Percentiles rank a stretch among this genome's conserved stretches.
Evolutionary conservation across 37 sponge, comb jelly and placozoan genomes (phyloP).

Genomic region (Spongilla lacustris): DNA sequence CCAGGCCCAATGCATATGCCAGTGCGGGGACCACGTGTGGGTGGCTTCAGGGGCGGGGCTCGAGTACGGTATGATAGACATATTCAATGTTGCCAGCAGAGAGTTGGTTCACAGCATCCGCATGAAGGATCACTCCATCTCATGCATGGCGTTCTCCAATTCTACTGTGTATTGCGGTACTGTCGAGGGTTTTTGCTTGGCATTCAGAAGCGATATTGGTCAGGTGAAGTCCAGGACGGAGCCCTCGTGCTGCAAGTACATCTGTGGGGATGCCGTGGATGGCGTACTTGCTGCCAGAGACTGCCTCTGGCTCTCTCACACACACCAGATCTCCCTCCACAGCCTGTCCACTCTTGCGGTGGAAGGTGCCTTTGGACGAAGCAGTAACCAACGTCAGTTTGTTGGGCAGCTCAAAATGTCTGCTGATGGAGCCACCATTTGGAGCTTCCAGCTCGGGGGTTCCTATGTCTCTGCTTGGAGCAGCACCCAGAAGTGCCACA

Average conservation of each 20-base stretch:
- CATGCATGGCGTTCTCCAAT: conserved; percentile 35
- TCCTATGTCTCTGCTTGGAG: conserved; percentile 14
- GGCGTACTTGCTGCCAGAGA: neutral
- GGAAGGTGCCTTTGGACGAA: neutral
- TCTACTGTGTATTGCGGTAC: conserved; percentile 35
- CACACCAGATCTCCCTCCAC: conserved; percentile 10
- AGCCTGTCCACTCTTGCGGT: conserved; percentile 5
- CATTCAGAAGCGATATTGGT: neutral
- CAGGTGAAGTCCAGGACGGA: neutral
- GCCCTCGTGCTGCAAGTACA: neutral
- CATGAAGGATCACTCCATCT: neutral
- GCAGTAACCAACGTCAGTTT: neutral
- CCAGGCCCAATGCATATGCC: neutral
- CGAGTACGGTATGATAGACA: conserved; percentile 1
- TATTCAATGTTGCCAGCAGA: conserved; percentile 5
- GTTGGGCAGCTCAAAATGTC: conserved; percentile 20
- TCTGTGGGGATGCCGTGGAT: neutral
- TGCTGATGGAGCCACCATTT: conserved; percentile 7
- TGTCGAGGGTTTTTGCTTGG: conserved; percentile 36
- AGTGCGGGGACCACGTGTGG: conserved; percentile 42
- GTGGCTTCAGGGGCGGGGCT: conserved; percentile 15
- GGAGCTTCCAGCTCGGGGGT: neutral
- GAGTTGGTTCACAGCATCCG: neutral
- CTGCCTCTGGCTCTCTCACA: conserved; percentile 27
- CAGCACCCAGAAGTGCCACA: neutral